Percentiles rank a stretch among this genome's conserved stretches.
Conservation (phyloP, 2,113 vertebrate genomes). For the Petroica traversi region DNA sequence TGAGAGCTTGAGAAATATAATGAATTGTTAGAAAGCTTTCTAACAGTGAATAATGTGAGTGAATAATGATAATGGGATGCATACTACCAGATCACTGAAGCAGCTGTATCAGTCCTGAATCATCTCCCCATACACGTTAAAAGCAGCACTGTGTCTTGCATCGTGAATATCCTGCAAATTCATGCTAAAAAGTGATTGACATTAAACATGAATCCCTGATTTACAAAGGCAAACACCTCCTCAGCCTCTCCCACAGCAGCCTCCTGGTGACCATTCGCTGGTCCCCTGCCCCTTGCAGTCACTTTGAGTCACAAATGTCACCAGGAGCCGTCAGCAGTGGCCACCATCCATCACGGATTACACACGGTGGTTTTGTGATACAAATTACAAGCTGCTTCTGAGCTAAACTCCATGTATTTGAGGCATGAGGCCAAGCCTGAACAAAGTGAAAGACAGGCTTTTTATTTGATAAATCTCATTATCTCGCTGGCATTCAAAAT, state of each 20-base stretch:
- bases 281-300: background rate
- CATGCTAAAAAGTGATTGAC: background rate
- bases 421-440: constrained; percentile 36
- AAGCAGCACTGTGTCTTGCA: background rate
- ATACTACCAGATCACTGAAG: background rate
- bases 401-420: constrained; percentile 7
- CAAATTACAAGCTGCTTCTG: background rate
- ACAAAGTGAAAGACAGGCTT: constrained; percentile 35
- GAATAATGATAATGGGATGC: constrained; percentile 1
- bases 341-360: background rate
- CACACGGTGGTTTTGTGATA: background rate
- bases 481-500: constrained; percentile 30
- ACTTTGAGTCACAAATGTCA: background rate
- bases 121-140: background rate
- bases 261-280: background rate
- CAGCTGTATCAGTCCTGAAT: constrained; percentile 12
- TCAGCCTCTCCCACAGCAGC: background rate
- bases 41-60: constrained; percentile 14
- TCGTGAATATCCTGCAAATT: background rate
- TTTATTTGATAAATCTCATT: constrained; percentile 54
- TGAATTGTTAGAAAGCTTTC: constrained; percentile 57
- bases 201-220: background rate
- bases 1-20: constrained; percentile 11
- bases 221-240: background rate
- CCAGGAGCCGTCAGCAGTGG: background rate